Conservation (phyloP, 2,888 invertebrate genomes). For the Zootermopsis nevadensis region DNA sequence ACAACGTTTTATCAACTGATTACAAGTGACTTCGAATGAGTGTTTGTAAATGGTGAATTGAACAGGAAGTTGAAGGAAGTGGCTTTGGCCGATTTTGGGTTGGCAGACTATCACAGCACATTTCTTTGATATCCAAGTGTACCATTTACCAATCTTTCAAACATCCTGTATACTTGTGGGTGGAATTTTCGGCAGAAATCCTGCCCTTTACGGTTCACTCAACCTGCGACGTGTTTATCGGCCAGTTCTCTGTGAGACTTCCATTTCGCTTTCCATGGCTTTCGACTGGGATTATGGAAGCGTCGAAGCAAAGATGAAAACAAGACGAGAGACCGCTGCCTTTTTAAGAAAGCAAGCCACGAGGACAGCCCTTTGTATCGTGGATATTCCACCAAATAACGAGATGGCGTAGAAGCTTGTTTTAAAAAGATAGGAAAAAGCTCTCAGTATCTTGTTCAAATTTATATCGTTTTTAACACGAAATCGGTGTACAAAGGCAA, state of each 20-base stretch:
- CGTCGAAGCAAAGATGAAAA: neutral
- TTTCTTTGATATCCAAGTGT: too few relatives aligned
- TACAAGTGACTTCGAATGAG: too few relatives aligned
- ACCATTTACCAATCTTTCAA: too few relatives aligned
- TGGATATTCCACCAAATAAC: neutral
- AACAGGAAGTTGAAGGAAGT: neutral
- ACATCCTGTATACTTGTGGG: too few relatives aligned
- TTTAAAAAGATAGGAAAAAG: neutral
- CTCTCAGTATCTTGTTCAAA: neutral
- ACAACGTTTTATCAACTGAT: too few relatives aligned
- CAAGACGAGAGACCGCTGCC: neutral
- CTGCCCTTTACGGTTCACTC: too few relatives aligned
- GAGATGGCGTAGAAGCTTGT: neutral
- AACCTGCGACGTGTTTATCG: neutral
- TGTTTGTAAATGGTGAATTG: too few relatives aligned
- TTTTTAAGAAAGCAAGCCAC: neutral
- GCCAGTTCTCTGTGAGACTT: neutral
- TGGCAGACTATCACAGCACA: too few relatives aligned
- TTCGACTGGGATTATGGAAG: neutral
- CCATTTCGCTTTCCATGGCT: neutral
- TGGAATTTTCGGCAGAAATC: too few relatives aligned
- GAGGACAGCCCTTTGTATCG: neutral
- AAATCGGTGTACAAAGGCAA: neutral
- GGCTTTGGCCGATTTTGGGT: too few relatives aligned
- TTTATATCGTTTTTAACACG: neutral